Base-by-base conservation (phyloP, 2,797 vertebrate species). In the Lepus oiostolus region DNA sequence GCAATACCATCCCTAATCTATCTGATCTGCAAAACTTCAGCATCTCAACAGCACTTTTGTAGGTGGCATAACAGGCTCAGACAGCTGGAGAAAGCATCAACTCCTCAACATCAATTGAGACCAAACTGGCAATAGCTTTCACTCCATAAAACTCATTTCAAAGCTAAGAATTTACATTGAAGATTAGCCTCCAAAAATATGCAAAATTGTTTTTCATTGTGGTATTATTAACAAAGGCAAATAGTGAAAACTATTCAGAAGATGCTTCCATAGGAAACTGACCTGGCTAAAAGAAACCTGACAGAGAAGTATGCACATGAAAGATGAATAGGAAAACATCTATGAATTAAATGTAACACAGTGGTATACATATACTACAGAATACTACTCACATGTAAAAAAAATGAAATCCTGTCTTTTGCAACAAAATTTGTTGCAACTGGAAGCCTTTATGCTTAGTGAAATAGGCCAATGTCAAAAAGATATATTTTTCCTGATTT, bases 241-340 rank as follows among this genome's bases (percentile, higher is more conserved):
- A 81, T 32, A 82, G n/a, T 75, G 35, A 22, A 81, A 67, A 88
- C 11, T 32, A n/a, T 38, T 13, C 30, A 87, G 12, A 83, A 7
- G 62, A 86, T 42, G 7, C 5, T 2, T 50, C 67, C 10, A 8
- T 58, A 19, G 19, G 28, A 80, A 92, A 76, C 7, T n/a, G 17
- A 90, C 76, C 60, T 95, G 71, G n/a, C 8, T 93, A n/a, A 79
- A 76, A 47, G 35, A 88, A 76, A n/a, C 42, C 60, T 80, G 11
- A 60, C 76, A 86, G 35, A 35, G 17, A 42, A 76, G n/a, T 14
- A 35, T 50, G 21, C 1, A 86, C 21, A 8, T 47, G 24, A 76
- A 90, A n/a, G 67, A 79, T 11, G 8, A 84, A 68, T 22, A 50
- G 32, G 42, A 47, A 67, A 32, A 88, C 79, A 22, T 30, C 30